Evolutionary conservation across 2,888 invertebrate genomes (phyloP).

Genomic region (Drosophila ezoana): DNA sequence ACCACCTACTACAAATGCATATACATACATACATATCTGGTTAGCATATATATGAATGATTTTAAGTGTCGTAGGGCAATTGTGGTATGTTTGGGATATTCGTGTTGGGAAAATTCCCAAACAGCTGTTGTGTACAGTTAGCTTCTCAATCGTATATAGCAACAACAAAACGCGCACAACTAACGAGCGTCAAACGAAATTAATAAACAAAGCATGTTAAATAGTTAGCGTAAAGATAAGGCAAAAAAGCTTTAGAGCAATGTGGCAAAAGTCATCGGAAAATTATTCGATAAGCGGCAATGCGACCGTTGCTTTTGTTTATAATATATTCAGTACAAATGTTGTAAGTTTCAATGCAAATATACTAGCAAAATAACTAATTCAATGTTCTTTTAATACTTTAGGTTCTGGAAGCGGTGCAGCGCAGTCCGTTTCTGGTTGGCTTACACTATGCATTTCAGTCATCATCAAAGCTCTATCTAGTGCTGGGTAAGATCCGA

Average conservation of each 20-base stretch:
- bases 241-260: constrained; percentile 14
- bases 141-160: constrained; percentile 9
- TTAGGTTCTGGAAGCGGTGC: constrained; percentile 95
- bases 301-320: neutral
- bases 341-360: no score
- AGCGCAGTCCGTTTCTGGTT: constrained; percentile 97
- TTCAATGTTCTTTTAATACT: constrained; percentile 35
- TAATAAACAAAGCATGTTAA: constrained; percentile 29
- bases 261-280: constrained; percentile 3
- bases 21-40: neutral
- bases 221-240: constrained; percentile 22
- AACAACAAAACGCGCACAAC: constrained; percentile 26
- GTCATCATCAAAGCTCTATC: constrained; percentile 97
- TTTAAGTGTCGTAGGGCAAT: neutral
- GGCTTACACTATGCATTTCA: constrained; percentile 99
- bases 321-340: no score
- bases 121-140: constrained; percentile 47
- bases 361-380: no score
- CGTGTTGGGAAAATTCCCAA: constrained; percentile 20
- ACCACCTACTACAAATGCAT: neutral
- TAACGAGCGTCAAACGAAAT: neutral
- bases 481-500: constrained; percentile 93
- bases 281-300: constrained; percentile 22
- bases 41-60: neutral
- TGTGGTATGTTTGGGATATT: constrained; percentile 23